phyloP scores from a whole-genome alignment of 2,797 vertebrate genomes.

The Gymnocypris eckloni region DNA sequence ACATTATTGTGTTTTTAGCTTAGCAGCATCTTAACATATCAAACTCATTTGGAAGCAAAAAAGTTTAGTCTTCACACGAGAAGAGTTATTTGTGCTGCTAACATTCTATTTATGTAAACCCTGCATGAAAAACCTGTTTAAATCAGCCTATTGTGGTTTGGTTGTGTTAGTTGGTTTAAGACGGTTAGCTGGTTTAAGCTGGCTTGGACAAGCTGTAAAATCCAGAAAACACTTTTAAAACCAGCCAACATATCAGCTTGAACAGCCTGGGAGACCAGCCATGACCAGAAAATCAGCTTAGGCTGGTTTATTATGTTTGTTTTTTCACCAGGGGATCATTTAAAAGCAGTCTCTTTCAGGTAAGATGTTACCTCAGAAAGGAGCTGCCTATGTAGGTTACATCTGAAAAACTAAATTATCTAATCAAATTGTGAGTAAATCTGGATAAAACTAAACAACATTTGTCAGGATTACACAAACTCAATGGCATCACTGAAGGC shows the following conservation, averaged over 20 bases:
- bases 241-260: background rate
- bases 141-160: background rate
- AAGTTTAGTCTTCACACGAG: background rate
- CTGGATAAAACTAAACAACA: constrained; percentile 1
- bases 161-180: background rate
- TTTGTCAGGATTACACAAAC: background rate
- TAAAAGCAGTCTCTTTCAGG: background rate
- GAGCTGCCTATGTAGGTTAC: background rate
- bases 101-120: background rate
- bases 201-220: background rate
- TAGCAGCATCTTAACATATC: background rate
- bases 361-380: background rate
- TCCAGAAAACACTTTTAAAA: background rate
- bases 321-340: background rate
- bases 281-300: background rate
- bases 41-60: background rate
- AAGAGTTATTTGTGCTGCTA: background rate
- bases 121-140: background rate
- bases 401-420: background rate
- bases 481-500: background rate
- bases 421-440: constrained; percentile 20
- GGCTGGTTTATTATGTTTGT: background rate
- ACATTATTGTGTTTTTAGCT: background rate
- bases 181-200: background rate
- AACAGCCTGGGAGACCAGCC: background rate